Evolutionary conservation across 1,140 invertebrate genomes (phyloP).

Genomic region (Eufriesea mexicana): DNA sequence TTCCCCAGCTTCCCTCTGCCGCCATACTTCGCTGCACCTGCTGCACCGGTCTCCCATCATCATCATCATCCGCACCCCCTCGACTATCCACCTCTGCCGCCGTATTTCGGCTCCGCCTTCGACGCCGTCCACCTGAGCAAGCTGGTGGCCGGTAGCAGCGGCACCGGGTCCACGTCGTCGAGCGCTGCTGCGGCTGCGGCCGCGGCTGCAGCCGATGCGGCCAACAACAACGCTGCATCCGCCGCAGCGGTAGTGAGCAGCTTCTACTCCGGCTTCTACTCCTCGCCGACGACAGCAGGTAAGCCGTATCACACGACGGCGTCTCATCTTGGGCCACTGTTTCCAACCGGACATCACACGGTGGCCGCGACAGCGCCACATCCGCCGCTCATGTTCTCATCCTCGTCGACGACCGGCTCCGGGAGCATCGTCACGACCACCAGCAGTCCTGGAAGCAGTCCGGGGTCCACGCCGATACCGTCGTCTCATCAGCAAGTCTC

Average conservation of each 20-base stretch:
- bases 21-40: conserved; percentile 83
- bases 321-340: conserved; percentile 75
- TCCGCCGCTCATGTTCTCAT: conserved; percentile 33
- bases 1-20: conserved; percentile 84
- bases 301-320: conserved; percentile 70
- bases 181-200: conserved; percentile 88
- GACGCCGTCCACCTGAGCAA: conserved; percentile 85
- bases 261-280: conserved; percentile 84
- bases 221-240: conserved; percentile 57
- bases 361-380: conserved; percentile 57
- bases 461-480: conserved; percentile 65
- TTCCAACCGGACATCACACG: conserved; percentile 76
- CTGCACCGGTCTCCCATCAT: conserved; percentile 81
- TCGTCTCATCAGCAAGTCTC: conserved; percentile 75
- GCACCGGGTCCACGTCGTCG: conserved; percentile 77
- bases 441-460: conserved; percentile 62
- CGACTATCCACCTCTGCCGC: conserved; percentile 77
- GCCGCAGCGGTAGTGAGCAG: conserved; percentile 84
- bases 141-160: conserved; percentile 75
- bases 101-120: conserved; percentile 87
- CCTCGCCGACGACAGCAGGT: conserved; percentile 23
- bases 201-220: conserved; percentile 72
- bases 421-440: conserved; percentile 27
- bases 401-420: not conserved
- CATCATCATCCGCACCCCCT: conserved; percentile 79